These are phyloP conservation scores for Ceramica pisi DNA, from an alignment of 2,888 invertebrate genomes.

Conservation along the genomic window DNA sequence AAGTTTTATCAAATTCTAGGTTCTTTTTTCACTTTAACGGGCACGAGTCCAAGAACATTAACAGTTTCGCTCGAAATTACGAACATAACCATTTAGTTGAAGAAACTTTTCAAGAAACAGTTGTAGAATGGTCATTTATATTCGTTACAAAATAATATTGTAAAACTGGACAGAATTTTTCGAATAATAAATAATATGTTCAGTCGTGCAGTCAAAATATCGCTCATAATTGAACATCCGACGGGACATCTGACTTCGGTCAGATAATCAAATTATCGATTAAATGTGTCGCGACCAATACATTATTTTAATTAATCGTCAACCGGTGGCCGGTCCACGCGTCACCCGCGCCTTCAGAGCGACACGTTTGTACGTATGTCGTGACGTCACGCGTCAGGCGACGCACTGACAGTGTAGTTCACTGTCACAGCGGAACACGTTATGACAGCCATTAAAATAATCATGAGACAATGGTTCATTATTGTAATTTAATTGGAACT, in stretches of 20 bases:
- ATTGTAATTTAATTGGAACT: background rate
- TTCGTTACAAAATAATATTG: background rate
- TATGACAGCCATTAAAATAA: constrained; percentile 27
- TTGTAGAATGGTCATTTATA: background rate
- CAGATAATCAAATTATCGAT: constrained; percentile 28
- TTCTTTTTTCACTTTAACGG: constrained; percentile 16
- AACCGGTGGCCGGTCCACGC: background rate
- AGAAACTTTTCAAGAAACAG: background rate
- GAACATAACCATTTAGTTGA: constrained; percentile 13
- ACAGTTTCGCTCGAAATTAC: constrained; percentile 21
- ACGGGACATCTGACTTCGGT: background rate
- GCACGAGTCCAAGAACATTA: constrained; percentile 23
- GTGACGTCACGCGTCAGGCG: background rate
- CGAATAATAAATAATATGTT: background rate
- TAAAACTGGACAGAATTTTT: background rate
- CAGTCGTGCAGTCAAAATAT: background rate
- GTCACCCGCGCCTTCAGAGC: constrained; percentile 9
- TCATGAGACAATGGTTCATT: background rate
- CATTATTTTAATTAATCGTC: constrained; percentile 35
- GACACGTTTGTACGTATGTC: background rate
- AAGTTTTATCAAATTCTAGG: constrained; percentile 3
- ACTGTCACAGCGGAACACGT: background rate
- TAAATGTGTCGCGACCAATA: constrained; percentile 6
- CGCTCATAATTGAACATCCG: background rate
- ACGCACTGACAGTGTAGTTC: background rate